Percentiles rank a stretch among this genome's conserved stretches.
Evolutionary conservation across 2,888 invertebrate genomes (phyloP).

Genomic region (Gari tellinella): DNA sequence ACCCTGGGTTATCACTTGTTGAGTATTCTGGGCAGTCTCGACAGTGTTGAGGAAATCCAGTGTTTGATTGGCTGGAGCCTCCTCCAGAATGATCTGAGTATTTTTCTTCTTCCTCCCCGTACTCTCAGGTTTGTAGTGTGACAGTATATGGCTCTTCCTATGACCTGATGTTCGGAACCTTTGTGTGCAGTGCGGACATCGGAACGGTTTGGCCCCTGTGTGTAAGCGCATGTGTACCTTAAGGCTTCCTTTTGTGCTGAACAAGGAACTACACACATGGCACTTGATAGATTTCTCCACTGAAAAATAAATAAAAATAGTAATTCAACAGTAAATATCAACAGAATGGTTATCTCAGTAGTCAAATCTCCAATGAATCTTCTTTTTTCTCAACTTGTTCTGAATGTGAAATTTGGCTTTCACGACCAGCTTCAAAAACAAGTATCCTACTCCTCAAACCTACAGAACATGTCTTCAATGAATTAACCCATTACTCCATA

Average conservation of each 20-base stretch:
- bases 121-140: conserved; percentile 85
- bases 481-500: too few species aligned
- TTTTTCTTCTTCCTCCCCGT: conserved; percentile 51
- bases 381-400: too few species aligned
- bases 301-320: conserved; percentile 54
- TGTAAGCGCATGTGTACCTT: conserved; percentile 85
- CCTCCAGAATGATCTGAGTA: conserved; percentile 28
- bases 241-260: conserved; percentile 84
- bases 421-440: too few species aligned
- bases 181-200: conserved; percentile 92
- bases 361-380: too few species aligned
- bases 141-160: conserved; percentile 87
- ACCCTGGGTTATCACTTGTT: conserved; percentile 28
- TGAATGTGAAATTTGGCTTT: too few species aligned
- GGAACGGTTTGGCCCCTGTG: conserved; percentile 90
- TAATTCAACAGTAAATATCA: too few species aligned
- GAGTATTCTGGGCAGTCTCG: conserved; percentile 41
- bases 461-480: too few species aligned
- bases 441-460: too few species aligned
- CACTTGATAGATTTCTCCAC: conserved; percentile 83
- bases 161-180: conserved; percentile 89
- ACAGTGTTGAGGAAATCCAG: conserved; percentile 51
- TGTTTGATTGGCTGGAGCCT: conserved; percentile 35
- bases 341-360: too few species aligned
- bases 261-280: conserved; percentile 83